phyloP scores from a whole-genome alignment of 2,888 invertebrate species.

The Cosmopolites sordidus region DNA sequence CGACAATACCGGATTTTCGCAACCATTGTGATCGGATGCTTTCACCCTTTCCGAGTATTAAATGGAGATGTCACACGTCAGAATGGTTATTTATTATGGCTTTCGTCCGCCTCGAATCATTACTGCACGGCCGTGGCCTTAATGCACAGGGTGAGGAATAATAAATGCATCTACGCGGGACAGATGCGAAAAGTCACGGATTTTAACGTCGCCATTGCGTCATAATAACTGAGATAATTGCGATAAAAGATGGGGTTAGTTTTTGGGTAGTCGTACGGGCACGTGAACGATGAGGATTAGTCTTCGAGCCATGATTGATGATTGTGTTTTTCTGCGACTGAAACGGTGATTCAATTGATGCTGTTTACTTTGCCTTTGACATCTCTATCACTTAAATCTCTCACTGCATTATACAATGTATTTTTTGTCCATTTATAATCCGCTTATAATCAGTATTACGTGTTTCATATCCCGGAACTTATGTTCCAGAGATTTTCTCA shows the following conservation, averaged over 20 bases:
- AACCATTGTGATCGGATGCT: constrained; percentile 18
- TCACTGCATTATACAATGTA: too few species aligned
- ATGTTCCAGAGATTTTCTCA: too few species aligned
- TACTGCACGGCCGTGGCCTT: constrained; percentile 21
- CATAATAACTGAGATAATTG: constrained; percentile 32
- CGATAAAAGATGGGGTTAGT: constrained; percentile 30
- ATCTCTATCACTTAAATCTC: too few species aligned
- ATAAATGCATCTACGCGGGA: neutral
- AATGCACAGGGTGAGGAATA: constrained; percentile 11
- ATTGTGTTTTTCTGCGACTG: constrained; percentile 30
- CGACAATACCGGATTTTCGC: constrained; percentile 25
- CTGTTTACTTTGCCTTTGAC: too few species aligned
- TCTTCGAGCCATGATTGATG: constrained; percentile 31
- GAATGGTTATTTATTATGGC: constrained; percentile 27
- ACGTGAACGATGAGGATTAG: constrained; percentile 1
- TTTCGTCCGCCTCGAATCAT: constrained; percentile 19
- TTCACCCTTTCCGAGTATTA: constrained; percentile 26
- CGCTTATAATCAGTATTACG: too few species aligned
- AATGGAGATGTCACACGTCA: constrained; percentile 30
- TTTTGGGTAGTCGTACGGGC: constrained; percentile 6
- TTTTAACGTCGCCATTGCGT: constrained; percentile 32
- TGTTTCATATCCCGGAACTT: too few species aligned
- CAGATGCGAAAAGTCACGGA: constrained; percentile 40
- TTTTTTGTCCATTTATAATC: too few species aligned
- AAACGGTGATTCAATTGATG: too few species aligned